Evolutionary conservation across 2,113 vertebrate genomes (phyloP).

Genomic region (Boulengerochromis microlepis): DNA sequence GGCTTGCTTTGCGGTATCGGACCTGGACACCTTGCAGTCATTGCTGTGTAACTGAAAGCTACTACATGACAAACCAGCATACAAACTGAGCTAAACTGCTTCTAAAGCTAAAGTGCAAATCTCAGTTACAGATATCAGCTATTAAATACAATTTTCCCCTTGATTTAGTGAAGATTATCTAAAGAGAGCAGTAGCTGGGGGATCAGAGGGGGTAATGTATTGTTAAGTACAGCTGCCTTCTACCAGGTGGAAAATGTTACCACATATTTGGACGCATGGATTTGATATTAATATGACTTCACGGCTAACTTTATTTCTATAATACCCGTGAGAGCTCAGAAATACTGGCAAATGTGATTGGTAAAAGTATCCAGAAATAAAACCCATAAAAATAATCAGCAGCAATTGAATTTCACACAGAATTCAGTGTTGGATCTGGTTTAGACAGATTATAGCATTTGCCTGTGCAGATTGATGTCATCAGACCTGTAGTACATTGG

Average conservation of each 20-base stretch:
- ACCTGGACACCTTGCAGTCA: not conserved
- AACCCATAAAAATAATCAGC: not conserved
- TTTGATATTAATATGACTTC: not conserved
- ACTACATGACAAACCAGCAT: not conserved
- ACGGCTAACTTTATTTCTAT: fast-evolving
- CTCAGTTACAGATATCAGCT: not conserved
- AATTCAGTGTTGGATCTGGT: not conserved
- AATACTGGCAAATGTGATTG: not conserved
- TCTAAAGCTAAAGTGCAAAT: not conserved
- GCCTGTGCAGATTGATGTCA: not conserved
- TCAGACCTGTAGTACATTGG: not conserved
- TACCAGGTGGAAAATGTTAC: not conserved
- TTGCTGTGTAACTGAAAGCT: not conserved
- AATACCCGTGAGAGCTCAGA: fast-evolving
- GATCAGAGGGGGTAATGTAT: not conserved
- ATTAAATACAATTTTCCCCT: not conserved
- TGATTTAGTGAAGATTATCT: not conserved
- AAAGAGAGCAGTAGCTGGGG: not conserved
- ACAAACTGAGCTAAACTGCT: not conserved
- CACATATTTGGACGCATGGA: not conserved
- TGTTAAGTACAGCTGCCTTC: not conserved
- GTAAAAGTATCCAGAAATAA: not conserved
- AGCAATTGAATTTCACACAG: not conserved
- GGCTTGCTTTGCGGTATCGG: not conserved
- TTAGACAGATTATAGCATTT: not conserved